phyloP scores from a whole-genome alignment of 2,113 vertebrate species.

The Acanthisitta chloris region DNA sequence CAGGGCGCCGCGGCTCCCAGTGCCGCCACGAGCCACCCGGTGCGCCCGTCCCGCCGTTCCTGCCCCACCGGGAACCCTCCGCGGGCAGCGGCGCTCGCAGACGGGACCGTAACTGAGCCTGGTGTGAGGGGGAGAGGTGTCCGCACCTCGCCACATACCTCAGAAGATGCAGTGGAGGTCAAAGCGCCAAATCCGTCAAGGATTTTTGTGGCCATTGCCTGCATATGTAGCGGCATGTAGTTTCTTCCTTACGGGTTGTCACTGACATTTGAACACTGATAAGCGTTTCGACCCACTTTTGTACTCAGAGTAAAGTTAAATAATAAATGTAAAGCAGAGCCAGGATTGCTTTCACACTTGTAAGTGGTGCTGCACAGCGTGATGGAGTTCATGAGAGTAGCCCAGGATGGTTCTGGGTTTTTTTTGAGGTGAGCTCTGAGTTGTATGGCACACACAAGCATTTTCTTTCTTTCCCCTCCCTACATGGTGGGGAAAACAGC shows the following conservation, averaged over 20 bases:
- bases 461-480: too few species aligned
- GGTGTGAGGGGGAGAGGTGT: not conserved
- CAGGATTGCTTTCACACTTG: not conserved
- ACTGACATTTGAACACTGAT: not conserved
- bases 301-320: not conserved
- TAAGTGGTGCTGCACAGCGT: not conserved
- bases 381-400: fast-evolving
- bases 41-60: fast-evolving
- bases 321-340: not conserved
- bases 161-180: not conserved
- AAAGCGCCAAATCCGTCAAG: not conserved
- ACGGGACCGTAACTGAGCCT: not conserved
- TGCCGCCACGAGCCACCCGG: too few species aligned
- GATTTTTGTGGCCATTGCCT: not conserved
- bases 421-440: not conserved
- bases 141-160: not conserved
- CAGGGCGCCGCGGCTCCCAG: too few species aligned
- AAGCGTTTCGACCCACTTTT: not conserved
- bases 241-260: not conserved
- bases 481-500: fast-evolving
- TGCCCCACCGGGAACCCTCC: not conserved
- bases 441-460: not conserved
- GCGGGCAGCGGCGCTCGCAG: not conserved
- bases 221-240: not conserved
- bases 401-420: not conserved